Percentiles rank a stretch among this genome's conserved stretches.
These are phyloP conservation scores for Eupithecia subfuscata DNA, from an alignment of 2,888 invertebrate species.

Conservation along the genomic window DNA sequence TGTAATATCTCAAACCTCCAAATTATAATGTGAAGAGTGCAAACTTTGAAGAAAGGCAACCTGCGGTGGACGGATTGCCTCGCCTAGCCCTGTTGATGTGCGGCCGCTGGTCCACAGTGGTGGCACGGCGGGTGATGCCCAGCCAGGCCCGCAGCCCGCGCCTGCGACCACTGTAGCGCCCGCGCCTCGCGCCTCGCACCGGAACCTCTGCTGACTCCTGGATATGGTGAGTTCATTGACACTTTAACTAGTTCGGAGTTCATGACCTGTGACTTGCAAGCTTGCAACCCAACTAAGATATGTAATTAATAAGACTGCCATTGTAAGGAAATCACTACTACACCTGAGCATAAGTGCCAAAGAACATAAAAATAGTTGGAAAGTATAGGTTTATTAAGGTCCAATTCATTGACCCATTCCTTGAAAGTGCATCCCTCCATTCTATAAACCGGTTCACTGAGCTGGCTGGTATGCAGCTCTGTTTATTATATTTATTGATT, in stretches of 20 bases:
- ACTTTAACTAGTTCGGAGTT: not conserved
- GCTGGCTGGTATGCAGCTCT: not conserved
- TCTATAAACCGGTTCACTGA: not conserved
- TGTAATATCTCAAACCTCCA: not conserved
- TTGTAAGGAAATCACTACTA: not conserved
- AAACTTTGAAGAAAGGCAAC: not conserved
- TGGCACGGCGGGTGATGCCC: not conserved
- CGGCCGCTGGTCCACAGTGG: not conserved
- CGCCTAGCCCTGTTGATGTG: not conserved
- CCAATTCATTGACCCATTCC: not conserved
- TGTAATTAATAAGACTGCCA: not conserved
- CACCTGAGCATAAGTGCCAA: not conserved
- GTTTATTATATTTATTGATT: too few species aligned
- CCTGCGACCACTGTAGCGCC: not conserved
- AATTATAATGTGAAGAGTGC: not conserved
- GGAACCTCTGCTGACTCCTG: not conserved
- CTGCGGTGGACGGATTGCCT: not conserved
- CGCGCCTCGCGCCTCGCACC: not conserved
- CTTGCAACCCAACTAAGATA: not conserved
- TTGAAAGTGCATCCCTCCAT: not conserved
- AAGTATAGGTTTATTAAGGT: not conserved
- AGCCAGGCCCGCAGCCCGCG: not conserved
- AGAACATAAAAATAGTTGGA: not conserved
- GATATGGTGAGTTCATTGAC: slow-evolving; percentile 15
- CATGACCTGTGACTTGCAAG: not conserved